Conservation (phyloP, 2,113 vertebrate genomes). For the Dasyornis broadbenti region DNA sequence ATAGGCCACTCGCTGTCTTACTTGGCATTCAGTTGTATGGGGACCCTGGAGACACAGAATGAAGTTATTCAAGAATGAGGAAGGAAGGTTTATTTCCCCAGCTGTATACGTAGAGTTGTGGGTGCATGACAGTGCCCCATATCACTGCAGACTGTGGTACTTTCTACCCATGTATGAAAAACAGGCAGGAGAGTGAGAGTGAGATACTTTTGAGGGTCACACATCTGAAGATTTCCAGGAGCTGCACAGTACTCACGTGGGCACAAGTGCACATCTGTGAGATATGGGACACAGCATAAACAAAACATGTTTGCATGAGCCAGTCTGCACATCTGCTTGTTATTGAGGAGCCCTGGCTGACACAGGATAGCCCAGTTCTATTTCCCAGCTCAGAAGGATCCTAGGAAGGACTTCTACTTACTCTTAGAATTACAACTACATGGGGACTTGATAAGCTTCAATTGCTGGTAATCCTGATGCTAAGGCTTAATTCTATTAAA, state of each 20-base stretch:
- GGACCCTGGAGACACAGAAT: rapidly evolving
- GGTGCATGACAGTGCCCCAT: neutral
- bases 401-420: neutral
- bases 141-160: neutral
- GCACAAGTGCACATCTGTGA: neutral
- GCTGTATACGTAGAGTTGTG: neutral
- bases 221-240: neutral
- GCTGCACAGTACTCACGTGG: neutral
- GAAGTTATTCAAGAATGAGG: neutral
- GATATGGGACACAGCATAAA: neutral
- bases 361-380: neutral
- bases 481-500: neutral
- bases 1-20: neutral
- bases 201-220: neutral
- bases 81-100: neutral
- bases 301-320: neutral
- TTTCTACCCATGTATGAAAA: neutral
- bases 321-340: neutral
- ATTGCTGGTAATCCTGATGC: neutral
- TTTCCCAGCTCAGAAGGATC: neutral
- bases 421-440: neutral
- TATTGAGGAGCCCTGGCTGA: neutral
- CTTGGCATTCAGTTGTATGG: neutral
- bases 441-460: neutral
- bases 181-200: neutral